A percentile compares a stretch with the other conserved stretches of the same genome.
These are phyloP conservation scores for Microplitis demolitor DNA, from an alignment of 1,140 invertebrate species.

Conservation along the genomic window DNA sequence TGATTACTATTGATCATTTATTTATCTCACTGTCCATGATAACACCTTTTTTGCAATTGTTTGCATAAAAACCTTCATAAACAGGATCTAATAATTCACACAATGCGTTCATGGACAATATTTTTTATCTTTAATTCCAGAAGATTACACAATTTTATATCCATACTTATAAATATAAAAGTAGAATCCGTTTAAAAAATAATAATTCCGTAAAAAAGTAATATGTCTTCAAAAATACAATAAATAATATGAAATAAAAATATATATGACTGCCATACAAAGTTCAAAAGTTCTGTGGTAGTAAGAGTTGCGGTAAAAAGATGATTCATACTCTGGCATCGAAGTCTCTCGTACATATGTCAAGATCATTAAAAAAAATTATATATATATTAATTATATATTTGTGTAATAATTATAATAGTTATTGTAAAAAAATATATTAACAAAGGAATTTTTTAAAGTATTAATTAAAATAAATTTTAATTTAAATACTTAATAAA, in stretches of 20 bases:
- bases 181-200: background rate
- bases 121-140: background rate
- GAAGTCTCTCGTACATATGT: background rate
- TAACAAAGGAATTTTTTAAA: too few species aligned
- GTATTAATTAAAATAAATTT: too few species aligned
- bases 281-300: background rate
- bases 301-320: background rate
- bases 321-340: background rate
- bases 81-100: slow-evolving; percentile 4
- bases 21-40: background rate
- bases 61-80: background rate
- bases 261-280: background rate
- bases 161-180: background rate
- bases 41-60: background rate
- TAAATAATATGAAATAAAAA: background rate
- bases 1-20: background rate
- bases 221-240: background rate
- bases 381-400: background rate
- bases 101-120: background rate
- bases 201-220: background rate
- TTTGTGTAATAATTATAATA: background rate
- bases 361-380: background rate
- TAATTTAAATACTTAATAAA: too few species aligned
- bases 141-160: background rate
- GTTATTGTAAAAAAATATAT: background rate